These are phyloP conservation scores for Platysteira castanea DNA, from an alignment of 2,113 vertebrate genomes.

Conservation along the genomic window DNA sequence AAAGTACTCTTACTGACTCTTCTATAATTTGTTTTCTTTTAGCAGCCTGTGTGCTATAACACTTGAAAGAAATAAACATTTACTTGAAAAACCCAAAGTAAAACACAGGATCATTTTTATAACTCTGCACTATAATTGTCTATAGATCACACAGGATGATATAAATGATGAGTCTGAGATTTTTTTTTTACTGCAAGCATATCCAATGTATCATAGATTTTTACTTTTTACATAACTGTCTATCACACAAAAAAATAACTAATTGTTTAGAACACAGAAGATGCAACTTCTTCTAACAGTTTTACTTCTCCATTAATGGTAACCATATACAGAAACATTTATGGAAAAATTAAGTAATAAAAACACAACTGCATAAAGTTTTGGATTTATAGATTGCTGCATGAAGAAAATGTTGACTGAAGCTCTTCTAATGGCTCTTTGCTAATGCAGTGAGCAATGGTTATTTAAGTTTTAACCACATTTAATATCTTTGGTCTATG, in stretches of 20 bases:
- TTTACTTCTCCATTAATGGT: neutral
- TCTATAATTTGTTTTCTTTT: slow-evolving; percentile 72
- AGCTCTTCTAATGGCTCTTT: neutral
- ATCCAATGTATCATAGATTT: neutral
- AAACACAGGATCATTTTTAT: slow-evolving; percentile 61
- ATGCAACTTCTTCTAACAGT: neutral
- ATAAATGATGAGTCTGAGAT: slow-evolving; percentile 25
- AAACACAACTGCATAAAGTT: neutral
- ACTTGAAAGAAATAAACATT: slow-evolving; percentile 69
- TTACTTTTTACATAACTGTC: neutral
- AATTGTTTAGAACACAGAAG: neutral
- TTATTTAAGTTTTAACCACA: neutral
- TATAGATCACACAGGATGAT: slow-evolving; percentile 58
- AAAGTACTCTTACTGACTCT: slow-evolving; percentile 63
- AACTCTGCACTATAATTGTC: slow-evolving; percentile 68
- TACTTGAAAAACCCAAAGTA: slow-evolving; percentile 65
- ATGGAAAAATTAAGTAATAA: neutral
- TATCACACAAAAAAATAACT: neutral
- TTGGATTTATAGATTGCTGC: neutral
- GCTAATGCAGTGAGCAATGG: neutral
- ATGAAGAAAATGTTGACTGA: neutral
- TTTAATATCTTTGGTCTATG: neutral
- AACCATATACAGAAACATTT: neutral
- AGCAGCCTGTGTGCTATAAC: slow-evolving; percentile 68
- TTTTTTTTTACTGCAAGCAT: neutral